Evolutionary conservation across 2,113 vertebrate genomes (phyloP).

Genomic region (Chamaea fasciata): DNA sequence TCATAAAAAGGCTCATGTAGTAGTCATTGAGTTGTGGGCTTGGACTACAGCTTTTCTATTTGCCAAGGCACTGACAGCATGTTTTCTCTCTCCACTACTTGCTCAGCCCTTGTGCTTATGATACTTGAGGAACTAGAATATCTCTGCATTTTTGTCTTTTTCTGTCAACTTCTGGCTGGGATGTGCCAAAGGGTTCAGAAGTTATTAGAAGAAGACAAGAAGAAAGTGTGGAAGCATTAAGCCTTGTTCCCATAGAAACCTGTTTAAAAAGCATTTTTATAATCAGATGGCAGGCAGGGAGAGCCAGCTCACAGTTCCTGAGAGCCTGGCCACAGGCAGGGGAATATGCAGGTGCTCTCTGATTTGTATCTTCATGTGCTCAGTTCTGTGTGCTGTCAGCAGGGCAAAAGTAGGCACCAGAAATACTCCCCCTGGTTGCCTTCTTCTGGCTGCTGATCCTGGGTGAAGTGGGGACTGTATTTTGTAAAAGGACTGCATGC

Average conservation of each 20-base stretch:
- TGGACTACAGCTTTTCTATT: background rate
- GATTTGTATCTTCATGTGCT: background rate
- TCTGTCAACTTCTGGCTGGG: background rate
- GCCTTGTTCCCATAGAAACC: constrained; percentile 35
- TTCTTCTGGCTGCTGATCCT: background rate
- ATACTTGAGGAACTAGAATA: background rate
- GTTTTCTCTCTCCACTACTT: background rate
- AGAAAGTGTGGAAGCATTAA: background rate
- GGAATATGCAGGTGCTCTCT: background rate
- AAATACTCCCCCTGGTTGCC: rapidly evolving
- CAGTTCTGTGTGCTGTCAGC: background rate
- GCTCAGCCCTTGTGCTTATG: background rate
- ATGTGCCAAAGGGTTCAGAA: background rate
- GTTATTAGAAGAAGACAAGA: background rate
- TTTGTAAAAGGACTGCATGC: background rate
- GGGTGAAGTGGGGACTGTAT: background rate
- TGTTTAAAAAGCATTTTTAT: background rate
- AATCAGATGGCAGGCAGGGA: background rate
- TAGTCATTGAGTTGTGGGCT: rapidly evolving
- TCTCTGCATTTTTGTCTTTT: background rate
- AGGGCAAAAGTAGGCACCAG: background rate
- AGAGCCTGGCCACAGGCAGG: background rate
- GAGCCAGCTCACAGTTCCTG: rapidly evolving
- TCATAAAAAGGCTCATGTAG: background rate
- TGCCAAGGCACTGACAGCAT: background rate